Percentiles rank a stretch among this genome's conserved stretches.
These are phyloP conservation scores for Carcinoscorpius rotundicauda DNA, from an alignment of 1,140 invertebrate genomes.

Conservation along the genomic window DNA sequence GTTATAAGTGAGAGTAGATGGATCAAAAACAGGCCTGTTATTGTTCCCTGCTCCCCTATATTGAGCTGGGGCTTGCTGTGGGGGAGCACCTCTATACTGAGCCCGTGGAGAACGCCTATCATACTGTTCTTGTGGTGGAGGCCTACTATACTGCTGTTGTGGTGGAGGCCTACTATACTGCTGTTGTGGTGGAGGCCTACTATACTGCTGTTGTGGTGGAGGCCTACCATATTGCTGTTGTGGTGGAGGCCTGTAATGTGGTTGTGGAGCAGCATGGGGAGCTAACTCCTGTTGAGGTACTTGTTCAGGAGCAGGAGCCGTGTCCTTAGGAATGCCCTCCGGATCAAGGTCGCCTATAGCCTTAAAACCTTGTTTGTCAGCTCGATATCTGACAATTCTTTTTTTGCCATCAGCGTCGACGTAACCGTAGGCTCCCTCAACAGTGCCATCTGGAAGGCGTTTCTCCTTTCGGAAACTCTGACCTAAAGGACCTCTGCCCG, in stretches of 20 bases:
- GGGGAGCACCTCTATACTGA: too few species aligned
- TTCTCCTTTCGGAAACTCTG: constrained; percentile 22
- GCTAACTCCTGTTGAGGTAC: constrained; percentile 2
- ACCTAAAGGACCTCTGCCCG: constrained; percentile 15
- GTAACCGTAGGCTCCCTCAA: constrained; percentile 46
- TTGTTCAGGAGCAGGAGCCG: constrained; percentile 1
- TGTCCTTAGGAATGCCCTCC: constrained; percentile 12
- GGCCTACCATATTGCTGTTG: too few species aligned
- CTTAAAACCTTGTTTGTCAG: constrained; percentile 49
- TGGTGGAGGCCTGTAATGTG: constrained; percentile 4
- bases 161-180: neutral
- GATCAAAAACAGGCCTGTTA: too few species aligned
- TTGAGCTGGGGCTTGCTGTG: too few species aligned
- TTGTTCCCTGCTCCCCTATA: too few species aligned
- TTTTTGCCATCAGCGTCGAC: constrained; percentile 38
- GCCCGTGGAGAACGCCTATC: too few species aligned
- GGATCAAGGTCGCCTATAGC: constrained; percentile 32
- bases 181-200: constrained; percentile 10
- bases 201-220: neutral
- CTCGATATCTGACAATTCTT: constrained; percentile 47
- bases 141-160: constrained; percentile 8
- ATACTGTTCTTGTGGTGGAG: neutral
- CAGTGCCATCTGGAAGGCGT: constrained; percentile 25
- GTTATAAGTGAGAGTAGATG: too few species aligned
- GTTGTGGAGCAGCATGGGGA: constrained; percentile 7